Conservation (phyloP, 1,140 invertebrate species). For the Bombus soroeensis region DNA sequence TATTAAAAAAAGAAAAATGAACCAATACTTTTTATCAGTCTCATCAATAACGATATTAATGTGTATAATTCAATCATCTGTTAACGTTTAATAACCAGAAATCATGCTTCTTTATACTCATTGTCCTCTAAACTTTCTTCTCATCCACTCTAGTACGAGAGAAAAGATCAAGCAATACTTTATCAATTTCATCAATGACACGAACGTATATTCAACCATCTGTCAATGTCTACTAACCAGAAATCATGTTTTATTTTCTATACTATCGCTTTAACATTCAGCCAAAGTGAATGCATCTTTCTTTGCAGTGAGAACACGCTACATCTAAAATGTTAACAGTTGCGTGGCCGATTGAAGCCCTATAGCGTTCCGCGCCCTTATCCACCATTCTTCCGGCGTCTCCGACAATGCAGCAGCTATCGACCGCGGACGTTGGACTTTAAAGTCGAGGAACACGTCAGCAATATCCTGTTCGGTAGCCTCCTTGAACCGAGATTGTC, state of each 20-base stretch:
- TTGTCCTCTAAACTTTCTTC: too few relatives aligned
- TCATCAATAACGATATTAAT: too few relatives aligned
- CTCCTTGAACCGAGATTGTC: slow-evolving; percentile 39
- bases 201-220: too few relatives aligned
- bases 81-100: too few relatives aligned
- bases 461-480: slow-evolving; percentile 44
- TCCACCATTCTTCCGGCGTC: slow-evolving; percentile 37
- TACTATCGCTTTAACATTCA: too few relatives aligned
- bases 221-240: too few relatives aligned
- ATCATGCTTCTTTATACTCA: background rate
- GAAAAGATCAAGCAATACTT: too few relatives aligned
- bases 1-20: background rate
- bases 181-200: too few relatives aligned
- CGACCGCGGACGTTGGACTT: slow-evolving; percentile 42
- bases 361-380: slow-evolving; percentile 19
- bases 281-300: too few relatives aligned
- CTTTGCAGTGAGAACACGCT: background rate
- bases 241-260: background rate
- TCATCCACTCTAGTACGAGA: too few relatives aligned
- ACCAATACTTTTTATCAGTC: background rate
- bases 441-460: slow-evolving; percentile 47
- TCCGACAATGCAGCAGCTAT: slow-evolving; percentile 40
- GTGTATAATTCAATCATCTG: too few relatives aligned
- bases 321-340: background rate
- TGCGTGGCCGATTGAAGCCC: slow-evolving; percentile 31